These are phyloP conservation scores for Drosophila tripunctata DNA, from an alignment of 2,888 invertebrate species.

Conservation along the genomic window DNA sequence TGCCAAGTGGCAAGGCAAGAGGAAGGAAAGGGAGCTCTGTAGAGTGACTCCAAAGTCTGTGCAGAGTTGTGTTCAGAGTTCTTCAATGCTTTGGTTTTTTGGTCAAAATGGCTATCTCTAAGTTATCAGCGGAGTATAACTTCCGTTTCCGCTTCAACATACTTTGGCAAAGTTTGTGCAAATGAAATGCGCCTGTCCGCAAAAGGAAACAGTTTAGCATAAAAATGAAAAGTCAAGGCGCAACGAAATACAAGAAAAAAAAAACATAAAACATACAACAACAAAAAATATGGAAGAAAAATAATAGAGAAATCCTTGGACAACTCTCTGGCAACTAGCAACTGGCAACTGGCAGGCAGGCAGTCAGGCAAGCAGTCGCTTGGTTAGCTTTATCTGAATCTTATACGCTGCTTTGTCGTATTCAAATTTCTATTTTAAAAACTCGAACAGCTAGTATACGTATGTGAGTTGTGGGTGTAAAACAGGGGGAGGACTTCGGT, in stretches of 20 bases:
- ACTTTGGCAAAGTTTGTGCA: slow-evolving; percentile 59
- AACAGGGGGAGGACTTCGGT: no score
- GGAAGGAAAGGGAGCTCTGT: not conserved
- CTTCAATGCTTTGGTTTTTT: slow-evolving; percentile 4
- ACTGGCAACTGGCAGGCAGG: slow-evolving; percentile 37
- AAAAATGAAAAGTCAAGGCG: slow-evolving; percentile 60
- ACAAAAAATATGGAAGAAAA: slow-evolving; percentile 4
- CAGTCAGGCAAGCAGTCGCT: slow-evolving; percentile 18
- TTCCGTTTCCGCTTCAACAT: slow-evolving; percentile 68
- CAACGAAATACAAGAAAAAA: slow-evolving; percentile 18
- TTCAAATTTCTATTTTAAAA: slow-evolving; percentile 71
- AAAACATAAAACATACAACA: slow-evolving; percentile 3
- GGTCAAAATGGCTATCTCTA: slow-evolving; percentile 37
- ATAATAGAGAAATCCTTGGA: slow-evolving; percentile 44
- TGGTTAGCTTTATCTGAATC: slow-evolving; percentile 69
- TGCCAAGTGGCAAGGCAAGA: slow-evolving; percentile 17
- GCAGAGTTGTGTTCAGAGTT: not conserved
- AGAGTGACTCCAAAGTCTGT: not conserved
- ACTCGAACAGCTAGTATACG: slow-evolving; percentile 34
- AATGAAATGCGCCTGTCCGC: slow-evolving; percentile 65
- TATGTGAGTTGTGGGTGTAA: slow-evolving; percentile 4
- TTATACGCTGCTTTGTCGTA: slow-evolving; percentile 68
- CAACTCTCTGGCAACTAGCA: slow-evolving; percentile 39
- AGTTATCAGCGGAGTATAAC: slow-evolving; percentile 59
- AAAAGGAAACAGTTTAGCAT: slow-evolving; percentile 66